phyloP scores from a whole-genome alignment of 2,888 invertebrate genomes.

The Limenitis camilla region DNA sequence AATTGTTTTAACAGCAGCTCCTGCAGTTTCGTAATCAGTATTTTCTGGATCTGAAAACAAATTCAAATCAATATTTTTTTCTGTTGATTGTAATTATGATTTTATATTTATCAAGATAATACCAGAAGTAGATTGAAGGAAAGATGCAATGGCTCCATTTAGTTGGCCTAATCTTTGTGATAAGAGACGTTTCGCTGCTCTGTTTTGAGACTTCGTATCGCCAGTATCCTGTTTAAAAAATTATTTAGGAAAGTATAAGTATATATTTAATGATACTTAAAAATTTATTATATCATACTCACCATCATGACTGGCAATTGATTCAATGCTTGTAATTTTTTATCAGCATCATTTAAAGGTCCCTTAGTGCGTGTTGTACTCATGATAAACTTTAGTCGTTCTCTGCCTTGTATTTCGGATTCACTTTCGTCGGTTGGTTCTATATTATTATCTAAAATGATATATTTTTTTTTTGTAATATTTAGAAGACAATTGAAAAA shows the following conservation, averaged over 20 bases:
- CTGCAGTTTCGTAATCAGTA: constrained; percentile 16
- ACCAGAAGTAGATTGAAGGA: constrained; percentile 35
- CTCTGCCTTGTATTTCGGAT: too few relatives aligned
- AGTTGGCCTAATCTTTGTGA: constrained; percentile 38
- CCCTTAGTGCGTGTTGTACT: constrained; percentile 26
- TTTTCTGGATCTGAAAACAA: constrained; percentile 15
- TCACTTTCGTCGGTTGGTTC: neutral
- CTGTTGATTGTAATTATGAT: neutral
- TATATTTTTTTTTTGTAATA: neutral
- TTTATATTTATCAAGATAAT: neutral
- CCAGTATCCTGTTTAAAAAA: neutral
- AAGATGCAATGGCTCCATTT: constrained; percentile 45
- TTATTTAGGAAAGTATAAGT: neutral
- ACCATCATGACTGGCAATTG: neutral
- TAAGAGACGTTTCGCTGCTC: constrained; percentile 23
- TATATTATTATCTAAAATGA: neutral
- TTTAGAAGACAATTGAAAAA: too few relatives aligned
- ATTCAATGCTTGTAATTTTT: constrained; percentile 25
- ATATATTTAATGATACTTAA: neutral
- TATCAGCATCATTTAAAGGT: constrained; percentile 29
- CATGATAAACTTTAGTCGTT: too few relatives aligned
- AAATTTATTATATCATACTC: neutral
- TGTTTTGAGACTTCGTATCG: neutral
- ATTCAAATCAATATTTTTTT: neutral
- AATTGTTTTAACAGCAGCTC: constrained; percentile 14